These are phyloP conservation scores for Trachelus tabidus DNA, from an alignment of 2,888 invertebrate genomes.

Conservation along the genomic window DNA sequence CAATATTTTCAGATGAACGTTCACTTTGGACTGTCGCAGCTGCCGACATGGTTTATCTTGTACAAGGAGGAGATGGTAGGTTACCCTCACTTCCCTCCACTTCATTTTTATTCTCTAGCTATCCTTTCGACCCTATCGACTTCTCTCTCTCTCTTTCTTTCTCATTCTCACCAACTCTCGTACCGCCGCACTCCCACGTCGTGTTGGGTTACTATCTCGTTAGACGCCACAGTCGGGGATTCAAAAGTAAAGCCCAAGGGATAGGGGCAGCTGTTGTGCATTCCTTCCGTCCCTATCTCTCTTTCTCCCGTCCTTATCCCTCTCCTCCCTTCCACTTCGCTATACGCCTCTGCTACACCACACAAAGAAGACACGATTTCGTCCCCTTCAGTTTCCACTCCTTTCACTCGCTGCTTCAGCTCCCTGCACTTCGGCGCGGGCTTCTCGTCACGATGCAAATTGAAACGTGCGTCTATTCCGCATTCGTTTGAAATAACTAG, in stretches of 20 bases:
- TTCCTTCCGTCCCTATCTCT: constrained; percentile 41
- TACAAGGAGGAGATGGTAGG: neutral
- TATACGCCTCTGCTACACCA: neutral
- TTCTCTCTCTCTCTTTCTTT: constrained; percentile 14
- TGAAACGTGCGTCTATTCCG: too few species aligned
- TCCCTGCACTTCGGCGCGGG: neutral
- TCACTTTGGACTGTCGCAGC: neutral
- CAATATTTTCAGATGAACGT: too few species aligned
- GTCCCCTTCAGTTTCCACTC: constrained; percentile 11
- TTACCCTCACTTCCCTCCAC: neutral
- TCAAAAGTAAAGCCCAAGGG: constrained; percentile 48
- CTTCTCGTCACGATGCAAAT: too few species aligned
- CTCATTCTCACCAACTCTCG: constrained; percentile 10
- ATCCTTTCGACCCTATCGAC: neutral
- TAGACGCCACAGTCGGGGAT: constrained; percentile 34
- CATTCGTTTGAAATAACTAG: too few species aligned
- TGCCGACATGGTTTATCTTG: neutral
- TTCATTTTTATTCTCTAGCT: too few species aligned
- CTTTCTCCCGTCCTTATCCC: constrained; percentile 22
- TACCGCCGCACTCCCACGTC: constrained; percentile 10
- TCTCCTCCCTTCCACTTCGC: constrained; percentile 19
- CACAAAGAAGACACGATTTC: neutral
- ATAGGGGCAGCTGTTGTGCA: constrained; percentile 57
- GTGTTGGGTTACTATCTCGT: constrained; percentile 45
- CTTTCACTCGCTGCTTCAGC: constrained; percentile 14